Base-by-base conservation (phyloP, 2,113 vertebrate genomes). In the Datnioides undecimradiatus region DNA sequence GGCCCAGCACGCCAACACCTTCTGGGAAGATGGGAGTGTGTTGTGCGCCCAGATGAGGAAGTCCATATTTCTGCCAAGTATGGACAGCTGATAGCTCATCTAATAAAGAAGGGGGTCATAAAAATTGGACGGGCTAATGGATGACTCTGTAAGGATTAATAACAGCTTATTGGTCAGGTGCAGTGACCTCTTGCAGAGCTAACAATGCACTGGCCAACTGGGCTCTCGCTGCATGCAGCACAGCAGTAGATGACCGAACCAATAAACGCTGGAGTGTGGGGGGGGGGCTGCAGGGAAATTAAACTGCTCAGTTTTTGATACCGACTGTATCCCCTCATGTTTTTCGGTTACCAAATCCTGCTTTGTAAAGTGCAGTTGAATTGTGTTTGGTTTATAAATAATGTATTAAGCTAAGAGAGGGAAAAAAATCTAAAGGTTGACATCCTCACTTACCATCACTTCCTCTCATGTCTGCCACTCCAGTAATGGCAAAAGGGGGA, bases 81-180 rank as follows among this genome's bases (percentile, higher is more conserved):
- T 75, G 54, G 88, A 92, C 87, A 86, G 91, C 86, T 90, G 91
- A 92, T 93, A 31, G 82, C 82, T 82, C 76, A 82, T 90, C 90
- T 81, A 88, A 93, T 93, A 90, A 93, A 92, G 69, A 76, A 84
- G 71, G 66, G 86, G 79, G 75, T 86, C 76, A 79, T 95, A 92
- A 94, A 94, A 87, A 91, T 81, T 38, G 63, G 85, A 90, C 64
- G 48, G 90, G 83, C 74, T 93, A 93, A 94, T 93, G 88, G 90
- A 88, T 86, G 85, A 84, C 79, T 87, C 75, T 88, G 85, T 62
- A 14, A 67, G 77, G 89, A 90, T 92, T 91, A 93, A 89, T 88
- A 90, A 86, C 79, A 72, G 89, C 73, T 93, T 91, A 91, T 89
- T 92, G 89, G 85, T 83, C 87, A 83, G 84, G 45, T 80, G 57